Percentiles rank a stretch among this genome's conserved stretches.
These are phyloP conservation scores for Ivindomyrus marchei DNA, from an alignment of 2,113 vertebrate genomes.

Conservation along the genomic window DNA sequence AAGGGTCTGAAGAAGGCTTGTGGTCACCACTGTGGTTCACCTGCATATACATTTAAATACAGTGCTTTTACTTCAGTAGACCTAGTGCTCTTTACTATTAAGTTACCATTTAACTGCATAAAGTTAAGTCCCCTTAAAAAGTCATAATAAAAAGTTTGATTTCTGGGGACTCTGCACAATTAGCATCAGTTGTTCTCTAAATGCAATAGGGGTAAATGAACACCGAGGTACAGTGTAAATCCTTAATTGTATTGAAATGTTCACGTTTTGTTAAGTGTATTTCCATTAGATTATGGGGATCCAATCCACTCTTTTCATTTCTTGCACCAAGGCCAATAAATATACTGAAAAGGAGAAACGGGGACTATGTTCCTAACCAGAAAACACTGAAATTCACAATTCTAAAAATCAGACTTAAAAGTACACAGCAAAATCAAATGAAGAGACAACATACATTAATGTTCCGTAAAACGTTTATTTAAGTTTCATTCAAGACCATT, in stretches of 20 bases:
- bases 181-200: neutral
- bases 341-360: neutral
- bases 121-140: neutral
- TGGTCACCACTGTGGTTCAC: neutral
- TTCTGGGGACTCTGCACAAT: neutral
- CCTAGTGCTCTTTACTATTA: neutral
- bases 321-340: neutral
- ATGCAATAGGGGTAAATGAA: neutral
- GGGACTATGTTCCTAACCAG: neutral
- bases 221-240: neutral
- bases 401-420: neutral
- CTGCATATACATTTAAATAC: neutral
- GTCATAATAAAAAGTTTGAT: neutral
- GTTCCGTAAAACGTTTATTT: conserved; percentile 75
- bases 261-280: neutral
- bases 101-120: neutral
- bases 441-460: neutral
- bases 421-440: neutral
- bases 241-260: neutral
- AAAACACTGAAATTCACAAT: neutral
- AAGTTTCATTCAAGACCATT: conserved; percentile 73
- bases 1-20: conserved; percentile 27
- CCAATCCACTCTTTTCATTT: neutral
- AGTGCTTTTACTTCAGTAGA: neutral
- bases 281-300: neutral